Percentiles rank a stretch among this genome's conserved stretches.
Conservation (phyloP, 2,888 invertebrate genomes). For the Pammene aurita region DNA sequence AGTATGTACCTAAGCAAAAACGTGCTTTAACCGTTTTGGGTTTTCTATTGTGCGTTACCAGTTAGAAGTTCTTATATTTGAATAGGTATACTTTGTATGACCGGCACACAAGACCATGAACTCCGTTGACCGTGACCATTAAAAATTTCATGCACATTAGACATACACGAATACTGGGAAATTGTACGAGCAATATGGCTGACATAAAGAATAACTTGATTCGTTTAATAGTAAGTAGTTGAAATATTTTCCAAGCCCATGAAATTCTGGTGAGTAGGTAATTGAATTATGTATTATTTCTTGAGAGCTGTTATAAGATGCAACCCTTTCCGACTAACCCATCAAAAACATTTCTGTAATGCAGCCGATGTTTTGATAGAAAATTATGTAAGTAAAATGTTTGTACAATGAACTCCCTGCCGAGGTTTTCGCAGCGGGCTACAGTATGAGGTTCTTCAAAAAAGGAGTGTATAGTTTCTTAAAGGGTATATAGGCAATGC, state of each 20-base stretch:
- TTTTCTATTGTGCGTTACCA: neutral
- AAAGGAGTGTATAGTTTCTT: too few species aligned
- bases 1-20: too few species aligned
- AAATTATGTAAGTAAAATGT: too few species aligned
- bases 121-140: conserved; percentile 46
- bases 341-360: neutral
- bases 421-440: too few species aligned
- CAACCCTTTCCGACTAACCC: neutral
- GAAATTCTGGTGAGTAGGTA: neutral
- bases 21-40: too few species aligned
- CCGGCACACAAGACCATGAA: conserved; percentile 43
- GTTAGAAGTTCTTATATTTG: neutral
- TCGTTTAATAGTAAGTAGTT: neutral
- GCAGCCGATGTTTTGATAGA: too few species aligned
- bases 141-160: conserved; percentile 56
- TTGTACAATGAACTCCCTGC: too few species aligned
- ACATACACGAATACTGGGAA: conserved; percentile 43
- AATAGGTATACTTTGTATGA: conserved; percentile 1
- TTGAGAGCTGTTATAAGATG: neutral
- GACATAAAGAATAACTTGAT: neutral
- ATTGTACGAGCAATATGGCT: conserved; percentile 32
- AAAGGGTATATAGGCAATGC: too few species aligned
- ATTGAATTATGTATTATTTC: neutral
- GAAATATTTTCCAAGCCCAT: neutral
- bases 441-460: too few species aligned